Conservation (phyloP, 2,888 invertebrate genomes). For the Odontocerum albicorne region DNA sequence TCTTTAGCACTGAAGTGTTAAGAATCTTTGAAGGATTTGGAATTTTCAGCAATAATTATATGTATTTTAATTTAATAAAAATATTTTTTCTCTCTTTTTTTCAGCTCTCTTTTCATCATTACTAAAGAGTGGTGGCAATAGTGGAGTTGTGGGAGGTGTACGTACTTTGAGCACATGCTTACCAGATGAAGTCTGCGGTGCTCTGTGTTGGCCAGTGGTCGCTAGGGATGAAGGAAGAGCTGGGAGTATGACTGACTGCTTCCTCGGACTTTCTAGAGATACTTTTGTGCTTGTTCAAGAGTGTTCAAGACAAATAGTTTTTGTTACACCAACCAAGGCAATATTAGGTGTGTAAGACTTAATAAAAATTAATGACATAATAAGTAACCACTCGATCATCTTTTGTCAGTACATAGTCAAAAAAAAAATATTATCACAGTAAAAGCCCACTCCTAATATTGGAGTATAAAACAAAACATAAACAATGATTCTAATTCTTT, state of each 20-base stretch:
- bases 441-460: no score
- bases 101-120: conserved; percentile 71
- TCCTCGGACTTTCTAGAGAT: conserved; percentile 85
- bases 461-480: no score
- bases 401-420: no score
- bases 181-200: conserved; percentile 76
- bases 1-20: no score
- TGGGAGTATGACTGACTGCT: conserved; percentile 67
- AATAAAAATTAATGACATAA: no score
- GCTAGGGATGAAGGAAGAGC: conserved; percentile 51
- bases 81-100: conserved; percentile 31
- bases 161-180: conserved; percentile 74
- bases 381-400: no score
- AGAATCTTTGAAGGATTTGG: no score
- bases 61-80: no score
- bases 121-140: conserved; percentile 57
- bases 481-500: no score
- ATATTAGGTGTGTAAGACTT: conserved; percentile 64
- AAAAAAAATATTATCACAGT: no score
- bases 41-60: no score
- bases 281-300: conserved; percentile 87
- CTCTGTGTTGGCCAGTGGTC: conserved; percentile 82
- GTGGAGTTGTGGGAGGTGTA: conserved; percentile 76
- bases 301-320: conserved; percentile 76
- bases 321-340: conserved; percentile 81